A percentile compares a stretch with the other conserved stretches of the same genome.
Evolutionary conservation across 2,797 vertebrate species (phyloP).

Genomic region (Rhabdophis nuchalis): DNA sequence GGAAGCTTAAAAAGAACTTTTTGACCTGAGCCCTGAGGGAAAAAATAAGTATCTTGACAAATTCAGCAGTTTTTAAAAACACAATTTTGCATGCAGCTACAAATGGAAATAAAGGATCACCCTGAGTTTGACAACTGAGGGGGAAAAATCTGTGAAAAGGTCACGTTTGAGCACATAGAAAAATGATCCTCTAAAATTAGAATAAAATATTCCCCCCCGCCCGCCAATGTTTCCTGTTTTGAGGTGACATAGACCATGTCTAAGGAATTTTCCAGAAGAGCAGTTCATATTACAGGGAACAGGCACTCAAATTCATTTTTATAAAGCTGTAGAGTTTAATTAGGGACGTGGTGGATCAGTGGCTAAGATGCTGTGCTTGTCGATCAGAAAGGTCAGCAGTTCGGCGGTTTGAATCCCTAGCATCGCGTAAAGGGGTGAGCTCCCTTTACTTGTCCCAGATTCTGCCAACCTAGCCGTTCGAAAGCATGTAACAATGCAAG

Average conservation of each 20-base stretch:
- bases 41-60: not conserved
- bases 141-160: not conserved
- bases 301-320: not conserved
- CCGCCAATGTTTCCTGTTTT: not conserved
- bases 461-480: too few relatives aligned
- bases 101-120: not conserved
- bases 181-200: not conserved
- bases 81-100: not conserved
- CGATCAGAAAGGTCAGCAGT: too few relatives aligned
- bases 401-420: too few relatives aligned
- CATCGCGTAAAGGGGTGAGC: too few relatives aligned
- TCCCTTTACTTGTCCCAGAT: too few relatives aligned
- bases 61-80: not conserved
- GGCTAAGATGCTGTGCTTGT: too few relatives aligned
- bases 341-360: too few relatives aligned
- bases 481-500: too few relatives aligned
- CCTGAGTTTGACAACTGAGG: not conserved
- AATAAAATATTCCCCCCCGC: not conserved
- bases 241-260: not conserved
- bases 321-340: too few relatives aligned
- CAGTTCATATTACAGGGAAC: not conserved
- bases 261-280: not conserved
- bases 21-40: not conserved
- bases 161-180: not conserved
- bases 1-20: not conserved